Base-by-base conservation (phyloP, 2,797 vertebrate genomes). In the Columba guinea region DNA sequence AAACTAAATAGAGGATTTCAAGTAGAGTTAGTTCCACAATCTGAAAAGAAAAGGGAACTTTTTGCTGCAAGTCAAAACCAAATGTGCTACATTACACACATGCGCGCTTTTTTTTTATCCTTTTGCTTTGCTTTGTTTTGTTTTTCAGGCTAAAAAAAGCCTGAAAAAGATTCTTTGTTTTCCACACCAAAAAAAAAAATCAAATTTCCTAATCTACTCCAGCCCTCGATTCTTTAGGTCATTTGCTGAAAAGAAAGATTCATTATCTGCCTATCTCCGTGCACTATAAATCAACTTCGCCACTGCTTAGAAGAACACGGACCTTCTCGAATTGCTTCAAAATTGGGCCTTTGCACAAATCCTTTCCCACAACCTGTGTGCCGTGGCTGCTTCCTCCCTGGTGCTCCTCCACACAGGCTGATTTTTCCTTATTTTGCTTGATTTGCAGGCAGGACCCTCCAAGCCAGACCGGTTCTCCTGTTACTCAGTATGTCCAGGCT, bases 171-270 rank as follows among this genome's bases (percentile, higher is more conserved):
- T 44, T 48, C 76, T 70, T 94, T 88, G 75, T 63, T 88, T 84
- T 71, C 64, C 44, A 13, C n/a, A 81, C 48, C 39, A 44, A 44
- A 44, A 39, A 39, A 34, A 64, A 88, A 88, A 73, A 81, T 77
- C 80, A 67, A 39, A 67, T 71, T 62, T 81, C 63, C 70, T 81
- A 35, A 68, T 68, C 55, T 52, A 30, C 37, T 85, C 89, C 81
- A 85, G 59, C 69, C 53, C 64, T 22, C 6, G 26, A 6, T 26
- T 58, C 85, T 67, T 84, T 65, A 88, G 84, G 70, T 81, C 89
- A n/a, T 76, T 81, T 77, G 84, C 80, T 81, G 89, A 62, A 71
- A 76, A 88, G 75, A 91, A 91, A 52, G 89, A 62, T 19, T 56
- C 49, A 35, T 84, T 88, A 46, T 88, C 67, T 4, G 1, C 41